These are phyloP conservation scores for Oplegnathus fasciatus DNA, from an alignment of 2,113 vertebrate species.

Conservation along the genomic window DNA sequence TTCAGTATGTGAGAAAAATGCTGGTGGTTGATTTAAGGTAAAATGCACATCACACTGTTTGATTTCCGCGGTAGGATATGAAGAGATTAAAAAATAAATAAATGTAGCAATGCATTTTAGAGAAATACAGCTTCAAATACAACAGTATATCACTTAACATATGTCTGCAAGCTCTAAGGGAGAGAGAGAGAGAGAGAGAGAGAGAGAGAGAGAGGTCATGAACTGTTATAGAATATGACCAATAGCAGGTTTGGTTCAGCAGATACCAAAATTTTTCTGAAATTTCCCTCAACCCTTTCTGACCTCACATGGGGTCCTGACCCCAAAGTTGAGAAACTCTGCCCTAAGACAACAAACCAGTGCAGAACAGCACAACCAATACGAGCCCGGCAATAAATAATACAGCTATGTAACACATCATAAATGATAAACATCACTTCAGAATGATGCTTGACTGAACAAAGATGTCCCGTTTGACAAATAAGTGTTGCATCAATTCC, in stretches of 20 bases:
- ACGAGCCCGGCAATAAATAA: neutral
- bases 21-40: neutral
- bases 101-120: neutral
- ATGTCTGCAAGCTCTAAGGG: neutral
- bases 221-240: neutral
- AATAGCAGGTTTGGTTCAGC: neutral
- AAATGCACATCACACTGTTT: neutral
- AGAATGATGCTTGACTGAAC: conserved; percentile 22
- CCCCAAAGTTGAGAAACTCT: neutral
- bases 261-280: neutral
- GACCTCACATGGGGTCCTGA: neutral
- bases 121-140: neutral
- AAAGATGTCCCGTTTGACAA: neutral
- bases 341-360: neutral
- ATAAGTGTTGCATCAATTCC: conserved; percentile 1
- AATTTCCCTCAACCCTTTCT: neutral
- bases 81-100: neutral
- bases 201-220: no score
- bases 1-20: neutral
- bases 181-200: no score
- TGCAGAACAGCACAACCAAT: neutral
- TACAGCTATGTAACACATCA: conserved; percentile 10
- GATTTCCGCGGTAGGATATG: neutral
- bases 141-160: neutral
- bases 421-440: conserved; percentile 27